phyloP scores from a whole-genome alignment of 2,797 vertebrate species.

The Trachops cirrhosus region DNA sequence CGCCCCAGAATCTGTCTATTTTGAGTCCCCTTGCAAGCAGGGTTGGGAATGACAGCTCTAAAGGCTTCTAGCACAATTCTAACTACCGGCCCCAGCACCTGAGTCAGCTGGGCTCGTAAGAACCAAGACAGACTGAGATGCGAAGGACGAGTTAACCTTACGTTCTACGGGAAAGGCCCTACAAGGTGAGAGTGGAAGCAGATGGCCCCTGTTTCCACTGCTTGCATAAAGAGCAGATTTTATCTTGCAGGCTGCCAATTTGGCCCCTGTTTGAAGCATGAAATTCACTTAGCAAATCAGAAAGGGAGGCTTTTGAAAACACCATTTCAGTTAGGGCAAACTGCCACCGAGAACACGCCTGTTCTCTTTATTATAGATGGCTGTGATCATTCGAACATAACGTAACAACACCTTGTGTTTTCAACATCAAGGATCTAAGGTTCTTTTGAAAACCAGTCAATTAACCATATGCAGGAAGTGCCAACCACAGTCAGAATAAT shows the following conservation, averaged over 20 bases:
- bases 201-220: background rate
- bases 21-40: background rate
- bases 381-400: background rate
- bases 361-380: background rate
- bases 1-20: background rate
- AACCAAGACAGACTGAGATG: background rate
- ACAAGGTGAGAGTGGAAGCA: background rate
- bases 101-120: background rate
- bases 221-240: slow-evolving; percentile 47
- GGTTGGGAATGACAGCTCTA: background rate
- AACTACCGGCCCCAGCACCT: background rate
- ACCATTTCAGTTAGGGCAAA: background rate
- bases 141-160: background rate
- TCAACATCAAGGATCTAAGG: background rate
- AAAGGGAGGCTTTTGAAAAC: background rate
- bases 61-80: background rate
- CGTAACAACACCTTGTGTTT: background rate
- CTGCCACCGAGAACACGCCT: background rate
- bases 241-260: slow-evolving; percentile 22
- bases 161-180: background rate
- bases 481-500: background rate
- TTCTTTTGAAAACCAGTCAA: background rate
- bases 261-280: slow-evolving; percentile 43
- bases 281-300: slow-evolving; percentile 40
- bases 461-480: background rate